phyloP scores from a whole-genome alignment of 92 coral and sea anemone genomes.

The Epizoanthus ramosus region DNA sequence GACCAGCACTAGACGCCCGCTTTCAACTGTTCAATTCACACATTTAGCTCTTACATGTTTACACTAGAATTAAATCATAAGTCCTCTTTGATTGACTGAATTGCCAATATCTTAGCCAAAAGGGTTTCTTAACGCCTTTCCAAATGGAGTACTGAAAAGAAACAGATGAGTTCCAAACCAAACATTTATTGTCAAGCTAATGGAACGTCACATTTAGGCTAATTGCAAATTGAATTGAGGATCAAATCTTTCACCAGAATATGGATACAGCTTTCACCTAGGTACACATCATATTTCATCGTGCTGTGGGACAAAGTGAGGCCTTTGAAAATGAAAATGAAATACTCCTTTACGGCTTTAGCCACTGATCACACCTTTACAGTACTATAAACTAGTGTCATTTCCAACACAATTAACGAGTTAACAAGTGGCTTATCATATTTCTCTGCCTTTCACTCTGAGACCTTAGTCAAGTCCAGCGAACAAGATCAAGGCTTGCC shows the following conservation, averaged over 20 bases:
- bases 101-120: constrained; percentile 21
- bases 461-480: too few species aligned
- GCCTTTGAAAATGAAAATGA: constrained; percentile 23
- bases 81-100: constrained; percentile 3
- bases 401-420: too few species aligned
- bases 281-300: constrained; percentile 26
- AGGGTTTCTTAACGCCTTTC: constrained; percentile 21
- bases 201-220: constrained; percentile 39
- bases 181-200: constrained; percentile 48
- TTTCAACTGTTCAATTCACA: neutral
- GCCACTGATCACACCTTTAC: neutral
- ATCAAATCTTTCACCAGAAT: constrained; percentile 29
- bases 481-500: too few species aligned
- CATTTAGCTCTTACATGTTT: constrained; percentile 3
- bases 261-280: constrained; percentile 34
- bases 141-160: constrained; percentile 33
- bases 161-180: constrained; percentile 33
- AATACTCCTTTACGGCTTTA: neutral
- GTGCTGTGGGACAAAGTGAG: constrained; percentile 1
- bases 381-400: neutral
- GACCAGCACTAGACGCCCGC: constrained; percentile 4
- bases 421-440: too few species aligned
- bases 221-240: constrained; percentile 37
- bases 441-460: too few species aligned
- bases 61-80: constrained; percentile 2